Evolutionary conservation across 2,113 vertebrate species (phyloP).

Genomic region (Vulpes lagopus): DNA sequence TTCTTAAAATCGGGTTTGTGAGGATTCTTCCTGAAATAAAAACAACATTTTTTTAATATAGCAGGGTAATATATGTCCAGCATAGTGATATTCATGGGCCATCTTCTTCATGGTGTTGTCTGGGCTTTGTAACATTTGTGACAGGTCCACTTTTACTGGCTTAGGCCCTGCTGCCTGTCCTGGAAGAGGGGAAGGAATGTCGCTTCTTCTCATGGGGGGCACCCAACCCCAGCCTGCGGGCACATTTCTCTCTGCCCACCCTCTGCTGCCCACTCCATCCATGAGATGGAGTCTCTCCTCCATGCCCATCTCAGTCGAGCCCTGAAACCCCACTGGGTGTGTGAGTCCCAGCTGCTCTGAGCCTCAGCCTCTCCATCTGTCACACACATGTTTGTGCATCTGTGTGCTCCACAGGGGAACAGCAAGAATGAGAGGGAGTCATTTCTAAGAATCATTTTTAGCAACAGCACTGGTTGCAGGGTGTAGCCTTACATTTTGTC

Average conservation of each 20-base stretch:
- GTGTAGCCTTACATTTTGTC: neutral
- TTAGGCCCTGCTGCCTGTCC: neutral
- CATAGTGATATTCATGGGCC: no score
- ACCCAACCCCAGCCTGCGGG: neutral
- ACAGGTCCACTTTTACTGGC: no score
- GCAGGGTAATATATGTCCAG: neutral
- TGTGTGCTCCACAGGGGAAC: neutral
- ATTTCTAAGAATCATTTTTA: neutral
- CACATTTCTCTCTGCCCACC: neutral
- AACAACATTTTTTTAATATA: neutral
- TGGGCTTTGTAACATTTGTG: neutral
- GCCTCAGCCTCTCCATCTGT: neutral
- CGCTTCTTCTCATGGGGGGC: no score
- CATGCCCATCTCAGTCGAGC: neutral
- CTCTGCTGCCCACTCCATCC: neutral
- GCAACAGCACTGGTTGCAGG: neutral
- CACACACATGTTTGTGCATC: no score
- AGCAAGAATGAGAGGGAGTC: neutral
- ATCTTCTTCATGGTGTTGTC: fast-evolving
- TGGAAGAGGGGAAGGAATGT: no score
- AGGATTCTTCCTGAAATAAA: neutral
- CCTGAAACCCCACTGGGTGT: neutral
- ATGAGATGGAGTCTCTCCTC: no score
- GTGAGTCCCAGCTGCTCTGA: neutral
- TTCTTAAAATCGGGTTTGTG: neutral